A percentile compares a stretch with the other conserved stretches of the same genome.
Evolutionary conservation across 2,888 invertebrate species (phyloP).

Genomic region (Hedya salicella): DNA sequence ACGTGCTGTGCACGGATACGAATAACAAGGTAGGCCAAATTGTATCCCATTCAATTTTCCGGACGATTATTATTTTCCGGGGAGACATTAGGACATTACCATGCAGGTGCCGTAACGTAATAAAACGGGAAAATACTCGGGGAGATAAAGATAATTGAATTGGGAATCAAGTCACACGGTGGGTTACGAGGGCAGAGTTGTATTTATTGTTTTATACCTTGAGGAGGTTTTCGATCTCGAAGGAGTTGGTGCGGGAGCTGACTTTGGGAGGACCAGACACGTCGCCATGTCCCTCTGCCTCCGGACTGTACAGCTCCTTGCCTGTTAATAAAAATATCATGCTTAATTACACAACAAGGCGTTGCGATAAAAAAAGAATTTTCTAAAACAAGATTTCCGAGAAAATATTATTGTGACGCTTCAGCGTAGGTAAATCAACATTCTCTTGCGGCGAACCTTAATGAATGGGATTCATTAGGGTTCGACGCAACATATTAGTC

Average conservation of each 20-base stretch:
- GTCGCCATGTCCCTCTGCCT: slow-evolving; percentile 75
- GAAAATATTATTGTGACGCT: too few species aligned
- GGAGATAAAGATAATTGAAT: slow-evolving; percentile 65
- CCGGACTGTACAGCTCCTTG: slow-evolving; percentile 90
- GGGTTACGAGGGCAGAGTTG: slow-evolving; percentile 55
- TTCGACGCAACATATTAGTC: too few species aligned
- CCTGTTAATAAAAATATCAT: slow-evolving; percentile 70
- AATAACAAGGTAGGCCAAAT: slow-evolving; percentile 39
- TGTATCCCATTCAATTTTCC: slow-evolving; percentile 52
- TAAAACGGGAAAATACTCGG: slow-evolving; percentile 61
- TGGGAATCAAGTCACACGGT: slow-evolving; percentile 59
- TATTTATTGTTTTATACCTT: slow-evolving; percentile 83
- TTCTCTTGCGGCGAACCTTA: too few species aligned
- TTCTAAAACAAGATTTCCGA: too few species aligned
- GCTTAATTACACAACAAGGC: neutral
- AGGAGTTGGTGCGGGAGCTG: slow-evolving; percentile 94
- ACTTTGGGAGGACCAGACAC: slow-evolving; percentile 84
- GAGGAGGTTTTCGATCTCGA: slow-evolving; percentile 97
- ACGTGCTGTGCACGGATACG: slow-evolving; percentile 32
- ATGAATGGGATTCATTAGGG: too few species aligned
- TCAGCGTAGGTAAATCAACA: too few species aligned
- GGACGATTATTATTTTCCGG: slow-evolving; percentile 67
- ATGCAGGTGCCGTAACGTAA: slow-evolving; percentile 64
- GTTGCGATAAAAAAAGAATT: too few species aligned
- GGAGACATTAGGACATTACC: slow-evolving; percentile 68